Conservation (phyloP, 2,888 invertebrate species). For the Pyrgus malvae region DNA sequence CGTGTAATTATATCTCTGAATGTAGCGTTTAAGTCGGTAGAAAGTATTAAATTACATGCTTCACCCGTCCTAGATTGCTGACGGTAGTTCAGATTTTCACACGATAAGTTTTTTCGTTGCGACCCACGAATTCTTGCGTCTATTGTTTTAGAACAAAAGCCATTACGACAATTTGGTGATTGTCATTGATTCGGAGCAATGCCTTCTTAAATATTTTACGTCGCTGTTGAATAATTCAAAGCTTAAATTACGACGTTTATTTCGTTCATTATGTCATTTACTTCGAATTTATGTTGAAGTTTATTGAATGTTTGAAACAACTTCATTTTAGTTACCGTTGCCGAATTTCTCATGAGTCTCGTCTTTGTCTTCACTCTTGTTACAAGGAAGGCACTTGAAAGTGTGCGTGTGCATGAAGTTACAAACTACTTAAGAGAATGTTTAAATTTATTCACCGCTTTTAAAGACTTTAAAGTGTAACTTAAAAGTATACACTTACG, state of each 20-base stretch:
- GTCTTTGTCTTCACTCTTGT: not conserved
- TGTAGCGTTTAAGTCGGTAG: constrained; percentile 58
- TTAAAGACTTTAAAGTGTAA: too few relatives aligned
- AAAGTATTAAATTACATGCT: constrained; percentile 73
- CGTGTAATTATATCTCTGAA: constrained; percentile 69
- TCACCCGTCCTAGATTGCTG: constrained; percentile 50
- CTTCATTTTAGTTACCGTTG: not conserved
- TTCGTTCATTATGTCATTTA: constrained; percentile 11
- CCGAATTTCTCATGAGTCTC: not conserved
- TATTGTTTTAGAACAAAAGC: constrained; percentile 56
- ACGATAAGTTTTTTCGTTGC: constrained; percentile 60
- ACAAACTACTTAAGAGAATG: not conserved
- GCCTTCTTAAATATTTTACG: constrained; percentile 23
- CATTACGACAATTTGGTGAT: constrained; percentile 24
- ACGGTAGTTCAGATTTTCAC: constrained; percentile 53
- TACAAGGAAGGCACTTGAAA: not conserved
- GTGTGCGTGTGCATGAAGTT: not conserved
- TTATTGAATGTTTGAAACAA: not conserved
- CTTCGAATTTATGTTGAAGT: not conserved
- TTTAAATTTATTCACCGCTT: not conserved
- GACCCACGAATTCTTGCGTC: constrained; percentile 54
- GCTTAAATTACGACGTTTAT: constrained; percentile 12
- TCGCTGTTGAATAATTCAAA: constrained; percentile 19
- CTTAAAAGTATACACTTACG: too few relatives aligned
- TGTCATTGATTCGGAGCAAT: constrained; percentile 23